These are phyloP conservation scores for Plagodis dolabraria DNA, from an alignment of 2,888 invertebrate genomes.

Conservation along the genomic window DNA sequence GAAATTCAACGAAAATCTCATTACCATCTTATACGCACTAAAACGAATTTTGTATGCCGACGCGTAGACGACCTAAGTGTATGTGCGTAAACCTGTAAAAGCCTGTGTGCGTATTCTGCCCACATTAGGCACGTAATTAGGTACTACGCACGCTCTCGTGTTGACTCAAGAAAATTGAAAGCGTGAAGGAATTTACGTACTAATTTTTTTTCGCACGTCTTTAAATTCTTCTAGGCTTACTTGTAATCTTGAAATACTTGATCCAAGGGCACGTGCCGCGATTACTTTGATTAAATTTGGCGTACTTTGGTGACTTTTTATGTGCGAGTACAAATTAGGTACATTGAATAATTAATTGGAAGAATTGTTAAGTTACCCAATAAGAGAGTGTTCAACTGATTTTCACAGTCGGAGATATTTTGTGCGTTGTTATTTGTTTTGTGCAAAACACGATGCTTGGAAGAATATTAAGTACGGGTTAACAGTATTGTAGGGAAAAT, in stretches of 20 bases:
- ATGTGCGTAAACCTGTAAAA: constrained; percentile 41
- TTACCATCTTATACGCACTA: constrained; percentile 13
- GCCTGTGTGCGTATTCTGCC: constrained; percentile 5
- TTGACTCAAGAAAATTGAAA: constrained; percentile 23
- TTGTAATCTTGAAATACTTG: too few species aligned
- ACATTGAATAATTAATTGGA: too few species aligned
- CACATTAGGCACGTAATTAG: constrained; percentile 25
- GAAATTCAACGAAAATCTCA: constrained; percentile 10
- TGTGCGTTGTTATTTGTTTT: too few species aligned
- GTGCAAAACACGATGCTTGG: too few species aligned
- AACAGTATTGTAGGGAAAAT: too few species aligned
- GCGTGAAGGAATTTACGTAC: constrained; percentile 20
- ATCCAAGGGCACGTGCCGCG: constrained; percentile 7
- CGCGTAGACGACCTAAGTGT: constrained; percentile 39
- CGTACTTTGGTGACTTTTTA: not conserved
- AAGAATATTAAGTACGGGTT: too few species aligned
- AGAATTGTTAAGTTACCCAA: too few species aligned
- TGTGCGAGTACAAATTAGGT: too few species aligned
- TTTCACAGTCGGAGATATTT: too few species aligned
- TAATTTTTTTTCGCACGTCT: constrained; percentile 4
- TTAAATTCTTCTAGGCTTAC: not conserved
- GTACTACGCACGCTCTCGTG: constrained; percentile 16
- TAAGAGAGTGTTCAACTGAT: too few species aligned
- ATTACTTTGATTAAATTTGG: constrained; percentile 23
- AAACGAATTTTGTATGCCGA: constrained; percentile 12